A percentile compares a stretch with the other conserved stretches of the same genome.
These are phyloP conservation scores for Limnephilus lunatus DNA, from an alignment of 2,888 invertebrate species.

Conservation along the genomic window DNA sequence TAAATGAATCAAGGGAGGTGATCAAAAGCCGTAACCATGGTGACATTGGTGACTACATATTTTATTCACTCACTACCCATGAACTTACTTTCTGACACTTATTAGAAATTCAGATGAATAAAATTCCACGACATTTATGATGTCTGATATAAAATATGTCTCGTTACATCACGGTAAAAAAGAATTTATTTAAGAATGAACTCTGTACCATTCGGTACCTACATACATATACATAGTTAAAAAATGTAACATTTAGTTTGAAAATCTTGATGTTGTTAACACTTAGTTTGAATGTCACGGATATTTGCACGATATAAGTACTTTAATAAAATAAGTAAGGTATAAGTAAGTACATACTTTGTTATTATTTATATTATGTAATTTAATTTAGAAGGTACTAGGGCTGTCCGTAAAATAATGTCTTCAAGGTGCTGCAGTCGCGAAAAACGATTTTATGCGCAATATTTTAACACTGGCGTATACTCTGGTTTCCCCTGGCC, in stretches of 20 bases:
- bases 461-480: too few relatives aligned
- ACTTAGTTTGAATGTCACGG: too few relatives aligned
- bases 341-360: too few relatives aligned
- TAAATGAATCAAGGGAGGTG: background rate
- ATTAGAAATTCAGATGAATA: background rate
- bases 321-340: too few relatives aligned
- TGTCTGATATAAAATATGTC: background rate
- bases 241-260: background rate
- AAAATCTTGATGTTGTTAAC: too few relatives aligned
- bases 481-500: too few relatives aligned
- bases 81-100: background rate
- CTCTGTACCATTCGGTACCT: background rate
- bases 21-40: background rate
- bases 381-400: too few relatives aligned
- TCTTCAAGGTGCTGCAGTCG: too few relatives aligned
- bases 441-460: too few relatives aligned
- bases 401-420: too few relatives aligned
- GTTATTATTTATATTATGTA: too few relatives aligned
- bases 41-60: background rate
- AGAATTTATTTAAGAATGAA: background rate
- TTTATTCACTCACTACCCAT: background rate
- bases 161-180: background rate
- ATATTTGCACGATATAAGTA: too few relatives aligned
- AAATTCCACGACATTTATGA: background rate
- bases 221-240: background rate